Evolutionary conservation across 2,888 invertebrate species (phyloP), one percentile per base, ranked within the genome.

Genomic region (Drosophila dives): DNA sequence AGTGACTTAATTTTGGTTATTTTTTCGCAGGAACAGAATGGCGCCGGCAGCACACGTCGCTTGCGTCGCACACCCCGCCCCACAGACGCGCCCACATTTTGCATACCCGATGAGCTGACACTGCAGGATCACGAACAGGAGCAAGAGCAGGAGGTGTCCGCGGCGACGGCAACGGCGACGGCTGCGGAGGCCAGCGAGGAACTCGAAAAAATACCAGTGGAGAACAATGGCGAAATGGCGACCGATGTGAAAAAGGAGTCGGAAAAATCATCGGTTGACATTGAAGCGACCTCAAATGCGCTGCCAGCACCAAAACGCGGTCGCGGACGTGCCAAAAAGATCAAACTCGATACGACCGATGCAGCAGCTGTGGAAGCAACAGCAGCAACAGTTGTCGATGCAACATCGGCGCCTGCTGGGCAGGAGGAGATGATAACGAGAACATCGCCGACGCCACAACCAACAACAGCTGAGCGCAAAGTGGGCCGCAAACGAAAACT

Each of bases 311-410:
- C 86, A 15, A 90, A 91, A 51, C 91, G 90, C 8, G 90, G 90
- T 26, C 84, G 90, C 23, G 90, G 90, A 38, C 91, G 90, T 53
- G 89, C 86, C 74, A 89, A 87, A 62, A 90, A 90, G 67, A 74
- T 84, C 12, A 77, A 64, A 59, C 64, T 72, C 2, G 86, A 85
- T 23, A 54, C 61, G 20, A 15, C 12, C 8, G 45, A 45, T 15
- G 89, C 80, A 11, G 20, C 33, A 34, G 17, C 60, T 5, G 10
- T 48, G 40, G 70, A 71, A 29, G 26, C 38, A 26, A 29, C 40
- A 40, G 17, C 66, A n/a, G 20, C 45, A 20, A 29, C 42, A 32
- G n/a, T 56, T 6, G 20, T 4, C 6, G 54, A 38, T n/a, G 23
- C 45, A 1, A 33, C 6, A 8, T 65, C 59, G 10, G 54, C 15